A percentile compares a stretch with the other conserved stretches of the same genome.
Evolutionary conservation across 2,888 invertebrate species (phyloP).

Genomic region (Hipparchia semele): DNA sequence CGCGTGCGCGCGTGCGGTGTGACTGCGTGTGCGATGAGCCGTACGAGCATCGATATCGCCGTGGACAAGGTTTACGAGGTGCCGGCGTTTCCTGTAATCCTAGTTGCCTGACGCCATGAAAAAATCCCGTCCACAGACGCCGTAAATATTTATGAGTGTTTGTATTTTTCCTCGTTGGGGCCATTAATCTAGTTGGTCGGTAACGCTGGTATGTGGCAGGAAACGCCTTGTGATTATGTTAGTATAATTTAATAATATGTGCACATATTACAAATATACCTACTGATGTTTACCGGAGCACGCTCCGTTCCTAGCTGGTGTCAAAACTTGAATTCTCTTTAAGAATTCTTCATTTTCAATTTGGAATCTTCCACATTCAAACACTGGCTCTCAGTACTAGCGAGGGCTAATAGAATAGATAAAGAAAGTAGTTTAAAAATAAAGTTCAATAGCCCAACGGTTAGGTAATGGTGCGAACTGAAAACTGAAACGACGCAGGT

Average conservation of each 20-base stretch:
- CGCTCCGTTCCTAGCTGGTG: neutral
- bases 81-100: slow-evolving; percentile 5
- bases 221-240: slow-evolving; percentile 25
- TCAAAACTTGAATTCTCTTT: neutral
- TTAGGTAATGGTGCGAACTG: no score
- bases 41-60: neutral
- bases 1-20: neutral
- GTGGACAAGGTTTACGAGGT: slow-evolving; percentile 12
- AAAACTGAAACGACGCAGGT: no score
- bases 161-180: slow-evolving; percentile 30
- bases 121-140: slow-evolving; percentile 16
- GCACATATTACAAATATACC: neutral
- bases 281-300: neutral
- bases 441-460: no score
- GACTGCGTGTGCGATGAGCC: neutral
- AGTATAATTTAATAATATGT: slow-evolving; percentile 9
- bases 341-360: no score
- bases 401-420: no score
- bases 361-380: no score
- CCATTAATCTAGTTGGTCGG: slow-evolving; percentile 28
- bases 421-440: no score
- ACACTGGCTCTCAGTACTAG: no score
- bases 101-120: slow-evolving; percentile 13
- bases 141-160: slow-evolving; percentile 32
- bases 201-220: slow-evolving; percentile 31